These are phyloP conservation scores for Notodonta dromedarius DNA, from an alignment of 2,888 invertebrate genomes.

Conservation along the genomic window DNA sequence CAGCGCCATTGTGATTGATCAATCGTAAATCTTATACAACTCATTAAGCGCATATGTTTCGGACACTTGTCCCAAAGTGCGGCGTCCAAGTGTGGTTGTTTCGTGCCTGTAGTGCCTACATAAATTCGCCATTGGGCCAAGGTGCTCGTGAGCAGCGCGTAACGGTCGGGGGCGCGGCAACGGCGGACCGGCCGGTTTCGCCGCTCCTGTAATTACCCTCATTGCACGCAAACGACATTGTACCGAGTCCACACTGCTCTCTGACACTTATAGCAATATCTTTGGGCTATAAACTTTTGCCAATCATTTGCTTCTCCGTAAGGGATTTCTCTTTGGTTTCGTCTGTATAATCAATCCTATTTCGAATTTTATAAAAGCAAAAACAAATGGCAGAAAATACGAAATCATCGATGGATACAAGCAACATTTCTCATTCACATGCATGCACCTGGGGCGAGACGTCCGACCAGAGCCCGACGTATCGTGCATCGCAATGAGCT, in stretches of 20 bases:
- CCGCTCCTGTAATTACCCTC: slow-evolving; percentile 13
- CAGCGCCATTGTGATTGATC: too few relatives aligned
- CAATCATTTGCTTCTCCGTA: too few relatives aligned
- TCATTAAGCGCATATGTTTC: too few relatives aligned
- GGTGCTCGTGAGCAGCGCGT: slow-evolving; percentile 1
- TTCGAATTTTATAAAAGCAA: too few relatives aligned
- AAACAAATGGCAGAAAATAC: too few relatives aligned
- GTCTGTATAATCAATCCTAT: too few relatives aligned
- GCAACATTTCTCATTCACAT: slow-evolving; percentile 51
- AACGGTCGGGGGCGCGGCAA: slow-evolving; percentile 8
- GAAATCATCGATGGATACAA: slow-evolving; percentile 25
- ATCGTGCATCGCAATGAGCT: slow-evolving; percentile 66
- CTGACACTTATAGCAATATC: not conserved
- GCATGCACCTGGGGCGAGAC: slow-evolving; percentile 64
- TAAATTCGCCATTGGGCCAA: slow-evolving; percentile 10
- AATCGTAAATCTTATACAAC: too few relatives aligned
- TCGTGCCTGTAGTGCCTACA: too few relatives aligned
- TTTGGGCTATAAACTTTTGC: too few relatives aligned
- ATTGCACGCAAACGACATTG: slow-evolving; percentile 10
- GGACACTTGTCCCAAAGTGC: too few relatives aligned
- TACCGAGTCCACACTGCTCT: not conserved
- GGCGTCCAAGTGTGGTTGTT: too few relatives aligned
- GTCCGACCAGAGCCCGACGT: slow-evolving; percentile 46
- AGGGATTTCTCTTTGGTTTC: too few relatives aligned
- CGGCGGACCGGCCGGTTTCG: slow-evolving; percentile 12